phyloP scores from a whole-genome alignment of 2,888 invertebrate species.

The Eudemis profundana region DNA sequence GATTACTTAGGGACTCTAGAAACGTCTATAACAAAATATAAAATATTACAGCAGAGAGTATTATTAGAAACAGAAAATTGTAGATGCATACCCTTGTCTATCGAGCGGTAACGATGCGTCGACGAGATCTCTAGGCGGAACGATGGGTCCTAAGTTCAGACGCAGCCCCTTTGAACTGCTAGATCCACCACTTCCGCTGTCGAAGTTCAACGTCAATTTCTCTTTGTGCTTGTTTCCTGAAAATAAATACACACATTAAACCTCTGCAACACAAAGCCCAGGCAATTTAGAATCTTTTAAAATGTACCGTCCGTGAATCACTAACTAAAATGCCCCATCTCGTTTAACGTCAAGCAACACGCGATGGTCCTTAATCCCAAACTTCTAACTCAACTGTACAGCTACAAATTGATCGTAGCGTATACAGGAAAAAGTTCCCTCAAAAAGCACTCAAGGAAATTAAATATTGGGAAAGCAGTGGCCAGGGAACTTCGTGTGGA shows the following conservation, averaged over 20 bases:
- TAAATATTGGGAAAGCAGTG: conserved; percentile 79
- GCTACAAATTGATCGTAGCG: conserved; percentile 80
- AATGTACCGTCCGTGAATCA: conserved; percentile 47
- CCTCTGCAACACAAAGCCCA: conserved; percentile 10
- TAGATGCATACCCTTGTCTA: conserved; percentile 92
- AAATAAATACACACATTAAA: conserved; percentile 51
- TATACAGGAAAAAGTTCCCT: conserved; percentile 75
- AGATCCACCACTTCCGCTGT: conserved; percentile 80
- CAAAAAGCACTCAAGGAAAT: conserved; percentile 83
- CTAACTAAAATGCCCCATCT: conserved; percentile 48
- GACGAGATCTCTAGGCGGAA: conserved; percentile 90
- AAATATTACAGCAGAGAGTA: too few relatives aligned
- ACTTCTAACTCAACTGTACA: conserved; percentile 77
- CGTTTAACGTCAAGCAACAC: conserved; percentile 63
- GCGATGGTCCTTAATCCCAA: conserved; percentile 62
- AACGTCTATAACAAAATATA: too few relatives aligned
- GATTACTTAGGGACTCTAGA: too few relatives aligned
- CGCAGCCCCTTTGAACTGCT: conserved; percentile 86
- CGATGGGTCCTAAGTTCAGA: conserved; percentile 88
- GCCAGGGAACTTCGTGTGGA: conserved; percentile 68
- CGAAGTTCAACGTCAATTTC: conserved; percentile 91
- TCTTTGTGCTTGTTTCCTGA: conserved; percentile 86
- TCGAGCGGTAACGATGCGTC: conserved; percentile 93
- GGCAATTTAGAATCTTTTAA: conserved; percentile 18
- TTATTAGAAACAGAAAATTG: neutral